Evolutionary conservation across 2,888 invertebrate species (phyloP).

Genomic region (Harpagoxenus sublaevis): DNA sequence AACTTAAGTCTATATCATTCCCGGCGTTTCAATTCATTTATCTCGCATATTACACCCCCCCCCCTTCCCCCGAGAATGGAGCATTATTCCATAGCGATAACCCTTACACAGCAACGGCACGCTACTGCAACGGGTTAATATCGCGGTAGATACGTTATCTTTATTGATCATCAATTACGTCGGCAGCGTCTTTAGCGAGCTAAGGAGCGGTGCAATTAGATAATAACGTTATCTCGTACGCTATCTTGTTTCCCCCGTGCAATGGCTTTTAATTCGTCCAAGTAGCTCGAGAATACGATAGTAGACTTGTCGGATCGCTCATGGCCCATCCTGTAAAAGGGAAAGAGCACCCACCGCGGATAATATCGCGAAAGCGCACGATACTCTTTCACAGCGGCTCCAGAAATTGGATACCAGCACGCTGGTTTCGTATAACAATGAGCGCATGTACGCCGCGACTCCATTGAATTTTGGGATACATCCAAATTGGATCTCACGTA

Average conservation of each 20-base stretch:
- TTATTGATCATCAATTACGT: slow-evolving; percentile 54
- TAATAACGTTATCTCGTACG: slow-evolving; percentile 35
- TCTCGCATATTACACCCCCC: slow-evolving; percentile 1
- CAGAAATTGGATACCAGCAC: slow-evolving; percentile 61
- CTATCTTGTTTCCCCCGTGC: slow-evolving; percentile 2
- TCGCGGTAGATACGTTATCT: slow-evolving; percentile 49
- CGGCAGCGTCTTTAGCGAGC: slow-evolving; percentile 39
- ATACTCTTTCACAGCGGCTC: slow-evolving; percentile 27
- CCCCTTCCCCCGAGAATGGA: neutral
- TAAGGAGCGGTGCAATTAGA: slow-evolving; percentile 42
- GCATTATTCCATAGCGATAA: slow-evolving; percentile 26
- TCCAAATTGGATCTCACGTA: slow-evolving; percentile 77
- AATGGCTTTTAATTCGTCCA: slow-evolving; percentile 46
- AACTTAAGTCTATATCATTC: neutral
- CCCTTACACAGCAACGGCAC: neutral
- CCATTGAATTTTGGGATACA: slow-evolving; percentile 75
- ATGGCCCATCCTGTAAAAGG: neutral
- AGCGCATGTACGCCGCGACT: slow-evolving; percentile 43
- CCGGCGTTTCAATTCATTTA: slow-evolving; percentile 22
- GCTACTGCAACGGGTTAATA: slow-evolving; percentile 38
- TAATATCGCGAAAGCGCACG: slow-evolving; percentile 45
- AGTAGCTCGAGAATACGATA: slow-evolving; percentile 37
- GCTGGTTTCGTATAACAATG: slow-evolving; percentile 54
- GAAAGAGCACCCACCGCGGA: neutral
- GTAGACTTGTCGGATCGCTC: slow-evolving; percentile 39